A percentile compares a stretch with the other conserved stretches of the same genome.
Evolutionary conservation across 1,140 invertebrate genomes (phyloP).

Genomic region (Asobara japonica): DNA sequence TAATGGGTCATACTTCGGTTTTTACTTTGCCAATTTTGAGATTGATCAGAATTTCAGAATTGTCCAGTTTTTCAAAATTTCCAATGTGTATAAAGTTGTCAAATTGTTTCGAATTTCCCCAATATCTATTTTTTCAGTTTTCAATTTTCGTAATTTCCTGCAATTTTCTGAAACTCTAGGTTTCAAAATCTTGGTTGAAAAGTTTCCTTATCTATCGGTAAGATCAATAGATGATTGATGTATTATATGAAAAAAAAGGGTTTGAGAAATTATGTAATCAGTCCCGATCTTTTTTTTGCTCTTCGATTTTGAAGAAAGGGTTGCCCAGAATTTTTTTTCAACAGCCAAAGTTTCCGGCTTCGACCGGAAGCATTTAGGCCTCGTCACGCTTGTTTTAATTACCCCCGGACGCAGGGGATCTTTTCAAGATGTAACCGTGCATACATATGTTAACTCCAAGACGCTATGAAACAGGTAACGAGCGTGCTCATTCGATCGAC

Average conservation of each 20-base stretch:
- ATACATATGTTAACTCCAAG: not conserved
- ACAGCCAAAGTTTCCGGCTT: not conserved
- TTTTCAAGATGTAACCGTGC: not conserved
- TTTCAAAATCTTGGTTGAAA: no score
- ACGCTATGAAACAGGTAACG: constrained; percentile 9
- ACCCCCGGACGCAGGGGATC: constrained; percentile 21
- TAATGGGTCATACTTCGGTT: no score
- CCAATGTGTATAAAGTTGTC: not conserved
- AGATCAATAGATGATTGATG: no score
- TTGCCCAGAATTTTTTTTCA: not conserved
- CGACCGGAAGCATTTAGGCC: constrained; percentile 60
- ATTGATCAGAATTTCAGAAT: no score
- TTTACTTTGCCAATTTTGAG: no score
- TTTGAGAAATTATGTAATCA: no score
- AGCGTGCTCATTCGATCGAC: constrained; percentile 37
- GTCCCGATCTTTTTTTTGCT: not conserved
- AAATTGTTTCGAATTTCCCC: no score
- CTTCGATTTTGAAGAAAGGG: not conserved
- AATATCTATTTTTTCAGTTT: no score
- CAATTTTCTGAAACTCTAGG: no score
- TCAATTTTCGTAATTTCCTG: no score
- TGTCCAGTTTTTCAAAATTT: no score
- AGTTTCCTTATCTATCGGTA: no score
- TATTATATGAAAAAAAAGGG: not conserved
- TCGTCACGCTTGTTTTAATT: constrained; percentile 63